Percentiles rank a stretch among this genome's conserved stretches.
These are phyloP conservation scores for Dryobates pubescens DNA, from an alignment of 2,797 vertebrate genomes.

Conservation along the genomic window DNA sequence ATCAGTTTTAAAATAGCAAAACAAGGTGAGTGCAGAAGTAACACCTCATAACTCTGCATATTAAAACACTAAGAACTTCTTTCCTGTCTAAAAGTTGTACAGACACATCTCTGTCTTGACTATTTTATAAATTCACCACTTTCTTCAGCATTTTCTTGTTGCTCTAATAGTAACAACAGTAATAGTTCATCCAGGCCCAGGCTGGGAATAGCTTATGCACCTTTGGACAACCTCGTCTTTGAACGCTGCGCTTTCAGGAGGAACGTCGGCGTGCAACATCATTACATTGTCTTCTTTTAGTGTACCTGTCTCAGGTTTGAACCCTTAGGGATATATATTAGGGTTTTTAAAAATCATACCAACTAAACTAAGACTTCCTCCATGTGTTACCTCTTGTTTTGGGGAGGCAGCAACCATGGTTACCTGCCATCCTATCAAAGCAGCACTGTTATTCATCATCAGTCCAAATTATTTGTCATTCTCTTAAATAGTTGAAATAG, in stretches of 20 bases:
- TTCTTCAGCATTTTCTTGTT: background rate
- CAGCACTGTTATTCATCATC: background rate
- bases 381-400: background rate
- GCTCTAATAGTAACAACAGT: background rate
- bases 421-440: background rate
- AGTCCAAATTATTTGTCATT: background rate
- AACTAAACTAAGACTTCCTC: background rate
- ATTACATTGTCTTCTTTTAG: background rate
- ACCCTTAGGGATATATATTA: background rate
- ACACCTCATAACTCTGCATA: background rate
- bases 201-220: background rate
- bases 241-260: background rate
- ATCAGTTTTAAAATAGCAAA: conserved; percentile 1
- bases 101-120: background rate
- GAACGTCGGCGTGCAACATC: background rate
- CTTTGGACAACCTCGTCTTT: background rate
- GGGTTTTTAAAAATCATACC: background rate
- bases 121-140: background rate
- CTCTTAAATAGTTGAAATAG: background rate
- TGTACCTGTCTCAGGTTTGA: background rate
- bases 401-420: background rate
- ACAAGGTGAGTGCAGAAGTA: background rate
- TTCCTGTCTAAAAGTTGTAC: background rate
- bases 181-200: background rate
- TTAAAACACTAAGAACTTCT: background rate